phyloP scores from a whole-genome alignment of 1,140 invertebrate species.

The Drosophila sp. region DNA sequence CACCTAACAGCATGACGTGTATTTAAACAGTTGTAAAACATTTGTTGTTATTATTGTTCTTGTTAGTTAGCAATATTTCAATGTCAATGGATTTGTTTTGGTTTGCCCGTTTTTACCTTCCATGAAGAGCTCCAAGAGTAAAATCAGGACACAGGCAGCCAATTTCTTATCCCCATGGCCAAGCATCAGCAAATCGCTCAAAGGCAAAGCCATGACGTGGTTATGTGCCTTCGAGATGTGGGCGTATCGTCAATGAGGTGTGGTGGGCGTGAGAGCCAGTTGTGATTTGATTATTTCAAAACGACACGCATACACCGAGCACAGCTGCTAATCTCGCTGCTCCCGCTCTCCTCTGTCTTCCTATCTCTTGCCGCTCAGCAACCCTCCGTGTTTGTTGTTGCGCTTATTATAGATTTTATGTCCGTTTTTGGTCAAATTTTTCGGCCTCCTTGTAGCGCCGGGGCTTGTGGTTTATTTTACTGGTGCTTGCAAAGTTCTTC shows the following conservation, averaged over 20 bases:
- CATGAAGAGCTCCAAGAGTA: constrained; percentile 76
- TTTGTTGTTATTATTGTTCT: background rate
- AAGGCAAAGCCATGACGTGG: constrained; percentile 66
- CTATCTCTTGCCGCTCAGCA: constrained; percentile 15
- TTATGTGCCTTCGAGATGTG: constrained; percentile 31
- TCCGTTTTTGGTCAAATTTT: constrained; percentile 51
- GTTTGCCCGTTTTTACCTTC: constrained; percentile 59
- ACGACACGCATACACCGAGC: constrained; percentile 62
- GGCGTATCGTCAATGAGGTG: constrained; percentile 7
- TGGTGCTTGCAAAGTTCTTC: background rate
- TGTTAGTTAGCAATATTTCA: background rate
- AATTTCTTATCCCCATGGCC: constrained; percentile 72
- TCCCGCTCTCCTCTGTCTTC: constrained; percentile 20
- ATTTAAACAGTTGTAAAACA: constrained; percentile 18
- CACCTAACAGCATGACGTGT: constrained; percentile 64
- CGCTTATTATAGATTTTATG: constrained; percentile 38
- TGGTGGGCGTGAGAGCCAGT: constrained; percentile 56
- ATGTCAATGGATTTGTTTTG: constrained; percentile 15
- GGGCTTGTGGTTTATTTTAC: background rate
- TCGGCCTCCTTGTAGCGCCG: background rate
- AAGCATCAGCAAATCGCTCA: constrained; percentile 70
- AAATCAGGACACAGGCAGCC: constrained; percentile 70
- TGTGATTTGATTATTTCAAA: constrained; percentile 32
- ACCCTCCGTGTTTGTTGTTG: constrained; percentile 32
- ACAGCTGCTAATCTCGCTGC: constrained; percentile 53